A percentile compares a stretch with the other conserved stretches of the same genome.
phyloP scores from a whole-genome alignment of 2,113 vertebrate species.

The Polypterus bichir region DNA sequence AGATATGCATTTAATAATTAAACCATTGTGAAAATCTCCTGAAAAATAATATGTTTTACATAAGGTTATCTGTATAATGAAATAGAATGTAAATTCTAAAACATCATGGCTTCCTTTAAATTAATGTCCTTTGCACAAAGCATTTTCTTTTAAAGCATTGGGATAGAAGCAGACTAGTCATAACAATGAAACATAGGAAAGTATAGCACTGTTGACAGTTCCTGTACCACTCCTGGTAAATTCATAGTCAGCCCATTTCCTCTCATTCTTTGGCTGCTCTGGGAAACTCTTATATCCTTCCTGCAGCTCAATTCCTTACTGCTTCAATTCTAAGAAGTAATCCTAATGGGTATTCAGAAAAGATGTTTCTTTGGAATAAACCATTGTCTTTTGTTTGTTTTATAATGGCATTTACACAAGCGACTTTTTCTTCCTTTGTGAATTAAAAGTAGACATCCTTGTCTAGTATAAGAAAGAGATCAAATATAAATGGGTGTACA shows the following conservation, averaged over 20 bases:
- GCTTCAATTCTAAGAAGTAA: conserved; percentile 25
- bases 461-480: too few species aligned
- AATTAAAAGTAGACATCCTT: too few species aligned
- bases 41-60: too few species aligned
- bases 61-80: too few species aligned
- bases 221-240: conserved; percentile 39
- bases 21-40: too few species aligned
- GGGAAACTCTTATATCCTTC: conserved; percentile 52
- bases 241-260: conserved; percentile 41
- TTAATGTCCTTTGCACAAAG: conserved; percentile 1
- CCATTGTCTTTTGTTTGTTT: conserved; percentile 34
- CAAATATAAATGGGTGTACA: too few species aligned
- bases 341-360: conserved; percentile 21
- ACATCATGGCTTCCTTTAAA: conserved; percentile 4
- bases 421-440: conserved; percentile 16
- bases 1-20: too few species aligned
- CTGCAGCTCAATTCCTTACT: conserved; percentile 30
- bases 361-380: conserved; percentile 23
- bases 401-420: conserved; percentile 17
- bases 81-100: conserved; percentile 1
- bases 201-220: conserved; percentile 33
- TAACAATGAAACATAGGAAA: conserved; percentile 31
- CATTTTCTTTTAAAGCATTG: not conserved
- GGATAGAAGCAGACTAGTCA: conserved; percentile 9
- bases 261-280: conserved; percentile 51